Evolutionary conservation across 2,113 vertebrate genomes (phyloP), one percentile per base, ranked within the genome.

Genomic region (Ageneiosus marmoratus): DNA sequence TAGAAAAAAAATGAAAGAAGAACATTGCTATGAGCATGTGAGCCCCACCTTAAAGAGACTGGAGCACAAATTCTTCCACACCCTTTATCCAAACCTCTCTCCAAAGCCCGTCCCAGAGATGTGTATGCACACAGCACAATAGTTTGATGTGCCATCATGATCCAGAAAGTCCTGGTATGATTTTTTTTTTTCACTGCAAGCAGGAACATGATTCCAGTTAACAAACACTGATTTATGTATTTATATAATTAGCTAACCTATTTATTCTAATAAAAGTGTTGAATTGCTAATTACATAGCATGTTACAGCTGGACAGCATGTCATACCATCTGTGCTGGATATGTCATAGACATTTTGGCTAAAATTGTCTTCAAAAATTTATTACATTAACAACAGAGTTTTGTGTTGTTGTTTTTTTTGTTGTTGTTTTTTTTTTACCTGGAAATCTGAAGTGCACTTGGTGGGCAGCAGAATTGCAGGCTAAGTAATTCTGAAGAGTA

Each of bases 31-130:
- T n/a, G 16, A 51, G 29, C 2, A 62, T 78, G 20, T 51, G 32
- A 20, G 63, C 53, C n/a, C 18, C 46, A 58, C 41, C 65, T 79
- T 79, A 44, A 70, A 51, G 27, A 70, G 50, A 51, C 73, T 9
- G 65, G 37, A n/a, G 50, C 65, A 24, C 34, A 50, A 78, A 48
- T 72, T 72, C 63, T 60, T n/a, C 15, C 44, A 48, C n/a, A 2
- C 5, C 27, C 44, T 73, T 73, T 24, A 73, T 73, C 65, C 37
- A 69, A 24, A 69, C 37, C 8, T 16, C 44, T 27, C 5, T 48
- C n/a, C 6, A 9, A 73, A 73, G 44, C 69, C 41, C 69, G 48
- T 27, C 44, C 69, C 44, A 48, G 48, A 73, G 44, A 48, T 44
- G 46, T 48, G 37, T 46, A 72, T 6, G 24, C 12, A 16, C 69